These are phyloP conservation scores for Brachyptera putata DNA, from an alignment of 2,888 invertebrate genomes.

Conservation along the genomic window DNA sequence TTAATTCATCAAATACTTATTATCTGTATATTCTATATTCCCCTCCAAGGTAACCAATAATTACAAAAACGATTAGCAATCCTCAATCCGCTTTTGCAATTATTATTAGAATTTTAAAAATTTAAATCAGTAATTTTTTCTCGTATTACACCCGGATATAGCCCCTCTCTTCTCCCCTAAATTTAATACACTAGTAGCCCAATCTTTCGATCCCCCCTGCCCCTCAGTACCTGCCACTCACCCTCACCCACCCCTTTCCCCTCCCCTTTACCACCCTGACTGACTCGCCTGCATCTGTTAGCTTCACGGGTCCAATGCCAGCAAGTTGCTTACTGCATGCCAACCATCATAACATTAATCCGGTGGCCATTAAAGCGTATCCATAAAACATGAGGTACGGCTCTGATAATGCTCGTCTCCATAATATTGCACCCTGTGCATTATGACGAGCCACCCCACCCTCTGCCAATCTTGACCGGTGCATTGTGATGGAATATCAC, in stretches of 20 bases:
- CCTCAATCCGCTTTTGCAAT: no score
- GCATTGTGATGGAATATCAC: background rate
- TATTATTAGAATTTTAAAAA: no score
- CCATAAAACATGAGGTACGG: conserved; percentile 34
- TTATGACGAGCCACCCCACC: conserved; percentile 12
- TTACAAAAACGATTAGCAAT: no score
- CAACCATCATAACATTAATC: conserved; percentile 34
- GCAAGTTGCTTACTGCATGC: conserved; percentile 16
- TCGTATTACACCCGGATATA: background rate
- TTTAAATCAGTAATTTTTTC: conserved; percentile 2
- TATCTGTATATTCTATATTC: no score
- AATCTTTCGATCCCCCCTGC: conserved; percentile 8
- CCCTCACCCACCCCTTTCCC: background rate
- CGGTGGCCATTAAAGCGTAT: conserved; percentile 34
- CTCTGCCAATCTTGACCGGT: conserved; percentile 17
- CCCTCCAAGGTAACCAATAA: no score
- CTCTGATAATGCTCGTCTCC: conserved; percentile 22
- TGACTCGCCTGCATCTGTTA: conserved; percentile 23
- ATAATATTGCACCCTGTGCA: conserved; percentile 12
- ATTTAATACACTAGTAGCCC: background rate
- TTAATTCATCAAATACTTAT: no score
- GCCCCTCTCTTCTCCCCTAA: background rate
- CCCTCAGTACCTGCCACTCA: conserved; percentile 11
- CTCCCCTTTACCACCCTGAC: background rate
- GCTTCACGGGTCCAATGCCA: background rate